These are phyloP conservation scores for Catostylus mosaicus DNA, from an alignment of 30 jellyfish, hydroid and myxozoan species.

Conservation along the genomic window DNA sequence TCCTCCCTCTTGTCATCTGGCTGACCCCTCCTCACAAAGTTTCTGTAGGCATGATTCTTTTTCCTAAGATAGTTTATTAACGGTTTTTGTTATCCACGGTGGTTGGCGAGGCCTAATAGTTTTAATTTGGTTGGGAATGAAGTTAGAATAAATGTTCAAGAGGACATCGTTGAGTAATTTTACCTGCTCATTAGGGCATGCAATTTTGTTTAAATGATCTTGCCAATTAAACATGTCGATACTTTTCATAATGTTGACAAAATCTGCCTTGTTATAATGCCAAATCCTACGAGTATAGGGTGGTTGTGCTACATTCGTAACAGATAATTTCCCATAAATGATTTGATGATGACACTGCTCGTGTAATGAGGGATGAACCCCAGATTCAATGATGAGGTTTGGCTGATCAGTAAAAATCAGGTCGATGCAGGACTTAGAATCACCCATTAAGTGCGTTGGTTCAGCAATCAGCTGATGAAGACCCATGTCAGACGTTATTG, in stretches of 20 bases:
- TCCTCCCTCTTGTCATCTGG: conserved; percentile 55
- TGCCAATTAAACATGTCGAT: conserved; percentile 54
- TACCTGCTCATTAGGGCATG: conserved; percentile 63
- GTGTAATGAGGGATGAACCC: conserved; percentile 56
- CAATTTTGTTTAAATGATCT: conserved; percentile 40
- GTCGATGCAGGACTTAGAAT: conserved; percentile 59
- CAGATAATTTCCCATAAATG: conserved; percentile 35
- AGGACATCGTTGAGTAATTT: conserved; percentile 55
- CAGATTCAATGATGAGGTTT: conserved; percentile 54
- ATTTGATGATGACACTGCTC: conserved; percentile 72
- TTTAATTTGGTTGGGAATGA: conserved; percentile 42
- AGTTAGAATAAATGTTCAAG: conserved; percentile 15
- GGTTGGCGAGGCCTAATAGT: conserved; percentile 52
- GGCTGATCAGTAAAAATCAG: conserved; percentile 52
- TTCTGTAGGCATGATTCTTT: conserved; percentile 51
- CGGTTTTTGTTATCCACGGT: conserved; percentile 58
- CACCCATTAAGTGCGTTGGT: conserved; percentile 58
- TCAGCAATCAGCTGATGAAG: conserved; percentile 53
- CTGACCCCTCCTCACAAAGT: conserved; percentile 54
- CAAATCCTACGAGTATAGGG: conserved; percentile 65
- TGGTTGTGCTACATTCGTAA: conserved; percentile 35
- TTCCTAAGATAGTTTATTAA: conserved; percentile 54
- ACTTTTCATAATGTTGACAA: conserved; percentile 28
- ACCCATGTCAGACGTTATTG: conserved; percentile 43
- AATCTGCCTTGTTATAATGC: conserved; percentile 52